Conservation (phyloP, 2,797 vertebrate species). For the Ambastaia sidthimunki region DNA sequence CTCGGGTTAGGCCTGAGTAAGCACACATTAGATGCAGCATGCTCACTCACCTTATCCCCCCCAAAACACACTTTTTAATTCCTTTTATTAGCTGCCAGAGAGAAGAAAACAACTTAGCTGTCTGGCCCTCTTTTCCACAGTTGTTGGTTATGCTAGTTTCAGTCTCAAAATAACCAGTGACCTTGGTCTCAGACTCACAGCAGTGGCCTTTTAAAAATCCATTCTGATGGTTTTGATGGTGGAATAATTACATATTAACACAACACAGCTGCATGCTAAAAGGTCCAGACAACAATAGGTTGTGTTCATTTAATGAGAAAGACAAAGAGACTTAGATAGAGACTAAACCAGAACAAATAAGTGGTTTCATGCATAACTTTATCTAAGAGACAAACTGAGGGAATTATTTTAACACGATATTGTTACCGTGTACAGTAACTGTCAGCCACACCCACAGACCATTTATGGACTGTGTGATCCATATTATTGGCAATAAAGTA, state of each 20-base stretch:
- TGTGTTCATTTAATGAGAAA: not conserved
- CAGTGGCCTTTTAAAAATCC: conserved; percentile 34
- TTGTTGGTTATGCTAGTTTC: conserved; percentile 11
- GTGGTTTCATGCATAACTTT: not conserved
- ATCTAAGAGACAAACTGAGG: not conserved
- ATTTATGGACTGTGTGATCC: not conserved
- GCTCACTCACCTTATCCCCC: not conserved
- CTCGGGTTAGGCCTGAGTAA: conserved; percentile 3
- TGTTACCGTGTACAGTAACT: too few relatives aligned
- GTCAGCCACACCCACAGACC: not conserved
- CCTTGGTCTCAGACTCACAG: conserved; percentile 10
- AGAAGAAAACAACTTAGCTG: not conserved
- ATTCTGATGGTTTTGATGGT: conserved; percentile 9
- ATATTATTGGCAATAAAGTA: not conserved
- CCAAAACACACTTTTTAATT: not conserved
- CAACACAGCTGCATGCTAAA: conserved; percentile 16
- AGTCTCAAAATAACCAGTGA: conserved; percentile 12
- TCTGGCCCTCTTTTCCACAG: not conserved
- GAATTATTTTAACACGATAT: not conserved
- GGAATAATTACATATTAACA: conserved; percentile 41
- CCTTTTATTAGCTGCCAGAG: not conserved
- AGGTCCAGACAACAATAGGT: not conserved
- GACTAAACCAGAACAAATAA: not conserved
- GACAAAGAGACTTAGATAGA: not conserved
- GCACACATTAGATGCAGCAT: conserved; percentile 3